Conservation (phyloP, 1,140 invertebrate species). For the Spodoptera frugiperda region DNA sequence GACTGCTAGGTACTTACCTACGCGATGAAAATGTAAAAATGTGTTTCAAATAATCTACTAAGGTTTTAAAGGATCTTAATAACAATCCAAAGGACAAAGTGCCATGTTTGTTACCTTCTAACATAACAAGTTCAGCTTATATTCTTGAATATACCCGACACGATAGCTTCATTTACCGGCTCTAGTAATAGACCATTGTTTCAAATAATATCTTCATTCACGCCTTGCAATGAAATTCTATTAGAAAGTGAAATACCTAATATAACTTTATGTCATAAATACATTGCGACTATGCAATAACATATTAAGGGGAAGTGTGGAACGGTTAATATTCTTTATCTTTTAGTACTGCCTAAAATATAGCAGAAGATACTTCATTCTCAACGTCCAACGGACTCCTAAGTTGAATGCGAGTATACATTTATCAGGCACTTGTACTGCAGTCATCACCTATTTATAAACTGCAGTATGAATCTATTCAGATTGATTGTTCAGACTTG, state of each 20-base stretch:
- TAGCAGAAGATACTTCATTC: too few relatives aligned
- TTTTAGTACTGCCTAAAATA: too few relatives aligned
- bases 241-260: background rate
- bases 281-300: background rate
- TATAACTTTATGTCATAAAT: background rate
- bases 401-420: too few relatives aligned
- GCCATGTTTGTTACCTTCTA: background rate
- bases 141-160: constrained; percentile 10
- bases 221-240: constrained; percentile 5
- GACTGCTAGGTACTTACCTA: too few relatives aligned
- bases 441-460: constrained; percentile 39
- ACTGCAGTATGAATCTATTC: constrained; percentile 39
- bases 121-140: constrained; percentile 2
- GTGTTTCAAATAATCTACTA: background rate
- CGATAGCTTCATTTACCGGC: constrained; percentile 16
- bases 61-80: background rate
- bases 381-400: too few relatives aligned
- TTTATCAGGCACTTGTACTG: background rate
- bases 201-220: constrained; percentile 15
- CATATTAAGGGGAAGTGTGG: background rate
- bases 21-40: too few relatives aligned
- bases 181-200: constrained; percentile 26
- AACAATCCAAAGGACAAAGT: background rate
- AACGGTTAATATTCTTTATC: background rate
- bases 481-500: constrained; percentile 60